Conservation (phyloP, 2,113 vertebrate genomes). For the Acrocephalus arundinaceus region DNA sequence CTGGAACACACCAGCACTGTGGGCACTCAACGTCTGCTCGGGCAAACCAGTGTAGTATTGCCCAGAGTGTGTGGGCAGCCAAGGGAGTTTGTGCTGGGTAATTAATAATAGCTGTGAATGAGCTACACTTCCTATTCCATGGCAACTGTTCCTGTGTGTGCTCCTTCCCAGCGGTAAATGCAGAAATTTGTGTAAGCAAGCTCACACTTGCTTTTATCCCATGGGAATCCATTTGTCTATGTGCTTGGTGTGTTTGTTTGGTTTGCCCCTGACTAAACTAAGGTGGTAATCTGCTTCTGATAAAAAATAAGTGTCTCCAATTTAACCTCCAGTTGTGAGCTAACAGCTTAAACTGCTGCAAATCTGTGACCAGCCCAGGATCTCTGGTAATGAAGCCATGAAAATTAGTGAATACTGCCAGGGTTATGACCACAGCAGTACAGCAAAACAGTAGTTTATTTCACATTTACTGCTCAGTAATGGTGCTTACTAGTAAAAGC, state of each 20-base stretch:
- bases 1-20: accelerated
- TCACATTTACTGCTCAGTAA: not conserved
- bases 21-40: accelerated
- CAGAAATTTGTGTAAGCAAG: not conserved
- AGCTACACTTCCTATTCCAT: not conserved
- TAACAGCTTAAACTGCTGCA: not conserved
- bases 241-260: not conserved
- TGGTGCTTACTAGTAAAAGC: not conserved
- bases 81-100: not conserved
- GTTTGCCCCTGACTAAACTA: not conserved
- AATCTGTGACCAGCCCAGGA: not conserved
- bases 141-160: not conserved
- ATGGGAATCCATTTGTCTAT: not conserved
- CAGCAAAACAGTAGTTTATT: not conserved
- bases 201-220: not conserved
- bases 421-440: not conserved
- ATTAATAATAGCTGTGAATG: conserved; percentile 13
- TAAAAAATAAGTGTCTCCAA: not conserved
- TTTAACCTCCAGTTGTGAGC: not conserved
- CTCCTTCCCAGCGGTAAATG: accelerated
- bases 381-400: not conserved
- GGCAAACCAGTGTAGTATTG: not conserved
- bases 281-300: not conserved
- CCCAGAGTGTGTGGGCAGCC: accelerated
- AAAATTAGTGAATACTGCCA: not conserved